phyloP scores from a whole-genome alignment of 2,888 invertebrate genomes.

The Ferdinandea cuprea region DNA sequence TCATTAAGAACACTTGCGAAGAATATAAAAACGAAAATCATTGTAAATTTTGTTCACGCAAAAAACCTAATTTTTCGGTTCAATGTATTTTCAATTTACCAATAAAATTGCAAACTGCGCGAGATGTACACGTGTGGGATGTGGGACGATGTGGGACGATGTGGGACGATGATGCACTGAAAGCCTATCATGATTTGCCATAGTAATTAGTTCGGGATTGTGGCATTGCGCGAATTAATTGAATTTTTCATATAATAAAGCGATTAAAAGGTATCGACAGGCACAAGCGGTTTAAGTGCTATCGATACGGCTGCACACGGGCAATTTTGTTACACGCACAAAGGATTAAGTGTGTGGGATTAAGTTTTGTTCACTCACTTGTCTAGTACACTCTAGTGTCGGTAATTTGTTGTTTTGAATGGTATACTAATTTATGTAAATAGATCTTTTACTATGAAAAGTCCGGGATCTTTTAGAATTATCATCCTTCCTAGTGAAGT shows the following conservation, averaged over 20 bases:
- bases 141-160: too few relatives aligned
- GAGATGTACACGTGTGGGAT: too few relatives aligned
- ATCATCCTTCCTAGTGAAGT: too few relatives aligned
- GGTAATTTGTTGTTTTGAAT: too few relatives aligned
- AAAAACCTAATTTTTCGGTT: conserved; percentile 63
- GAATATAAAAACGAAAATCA: conserved; percentile 23
- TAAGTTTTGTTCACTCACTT: not conserved
- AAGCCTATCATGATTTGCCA: conserved; percentile 28
- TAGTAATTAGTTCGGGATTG: conserved; percentile 54
- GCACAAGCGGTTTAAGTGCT: conserved; percentile 17
- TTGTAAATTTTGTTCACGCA: conserved; percentile 43
- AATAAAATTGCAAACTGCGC: conserved; percentile 48
- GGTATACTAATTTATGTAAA: too few relatives aligned
- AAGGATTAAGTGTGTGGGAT: not conserved
- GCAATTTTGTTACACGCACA: not conserved
- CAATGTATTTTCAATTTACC: conserved; percentile 59
- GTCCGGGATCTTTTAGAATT: too few relatives aligned
- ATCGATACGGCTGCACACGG: conserved; percentile 18
- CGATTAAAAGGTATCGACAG: conserved; percentile 57
- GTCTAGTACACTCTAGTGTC: not conserved
- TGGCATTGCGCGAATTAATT: conserved; percentile 57
- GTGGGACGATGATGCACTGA: not conserved
- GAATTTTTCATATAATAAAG: conserved; percentile 59
- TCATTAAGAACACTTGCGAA: conserved; percentile 20
- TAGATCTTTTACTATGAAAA: too few relatives aligned